Conservation (phyloP, 1,140 invertebrate species). For the Lasioglossum baleicum region DNA sequence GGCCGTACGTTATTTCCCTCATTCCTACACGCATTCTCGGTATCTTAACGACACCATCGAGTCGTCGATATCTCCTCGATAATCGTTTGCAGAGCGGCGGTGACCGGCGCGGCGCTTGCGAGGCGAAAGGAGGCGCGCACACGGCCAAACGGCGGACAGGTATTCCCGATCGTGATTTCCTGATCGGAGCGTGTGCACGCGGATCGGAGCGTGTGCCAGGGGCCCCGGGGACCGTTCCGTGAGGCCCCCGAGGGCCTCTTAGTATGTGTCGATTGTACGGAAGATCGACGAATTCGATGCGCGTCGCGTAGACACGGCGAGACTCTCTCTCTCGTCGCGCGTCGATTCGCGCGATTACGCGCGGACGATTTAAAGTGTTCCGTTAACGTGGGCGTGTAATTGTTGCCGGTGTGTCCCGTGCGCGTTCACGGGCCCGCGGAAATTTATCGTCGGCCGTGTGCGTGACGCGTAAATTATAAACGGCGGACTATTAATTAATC, state of each 20-base stretch:
- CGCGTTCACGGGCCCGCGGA: slow-evolving; percentile 7
- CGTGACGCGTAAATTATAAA: slow-evolving; percentile 51
- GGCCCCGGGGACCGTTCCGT: too few relatives aligned
- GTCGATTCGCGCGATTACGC: slow-evolving; percentile 12
- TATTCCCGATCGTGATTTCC: slow-evolving; percentile 69
- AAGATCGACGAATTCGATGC: slow-evolving; percentile 40
- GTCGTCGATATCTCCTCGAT: slow-evolving; percentile 15
- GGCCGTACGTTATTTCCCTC: background rate
- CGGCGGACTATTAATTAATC: slow-evolving; percentile 50
- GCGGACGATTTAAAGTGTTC: slow-evolving; percentile 43
- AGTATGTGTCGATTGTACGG: slow-evolving; percentile 63
- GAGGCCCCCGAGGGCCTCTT: slow-evolving; percentile 40
- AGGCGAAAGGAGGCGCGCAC: background rate
- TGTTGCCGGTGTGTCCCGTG: slow-evolving; percentile 31
- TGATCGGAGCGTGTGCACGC: slow-evolving; percentile 43
- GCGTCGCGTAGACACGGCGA: slow-evolving; percentile 24
- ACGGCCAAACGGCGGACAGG: slow-evolving; percentile 20
- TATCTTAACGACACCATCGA: slow-evolving; percentile 1
- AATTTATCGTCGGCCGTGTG: slow-evolving; percentile 42
- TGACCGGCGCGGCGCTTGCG: slow-evolving; percentile 30
- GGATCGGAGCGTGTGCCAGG: slow-evolving; percentile 41
- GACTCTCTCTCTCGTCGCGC: slow-evolving; percentile 18
- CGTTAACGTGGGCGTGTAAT: slow-evolving; percentile 30
- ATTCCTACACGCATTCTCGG: background rate
- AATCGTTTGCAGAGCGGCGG: background rate